phyloP scores from a whole-genome alignment of 2,113 vertebrate species.

The Lichenostomus cassidix region DNA sequence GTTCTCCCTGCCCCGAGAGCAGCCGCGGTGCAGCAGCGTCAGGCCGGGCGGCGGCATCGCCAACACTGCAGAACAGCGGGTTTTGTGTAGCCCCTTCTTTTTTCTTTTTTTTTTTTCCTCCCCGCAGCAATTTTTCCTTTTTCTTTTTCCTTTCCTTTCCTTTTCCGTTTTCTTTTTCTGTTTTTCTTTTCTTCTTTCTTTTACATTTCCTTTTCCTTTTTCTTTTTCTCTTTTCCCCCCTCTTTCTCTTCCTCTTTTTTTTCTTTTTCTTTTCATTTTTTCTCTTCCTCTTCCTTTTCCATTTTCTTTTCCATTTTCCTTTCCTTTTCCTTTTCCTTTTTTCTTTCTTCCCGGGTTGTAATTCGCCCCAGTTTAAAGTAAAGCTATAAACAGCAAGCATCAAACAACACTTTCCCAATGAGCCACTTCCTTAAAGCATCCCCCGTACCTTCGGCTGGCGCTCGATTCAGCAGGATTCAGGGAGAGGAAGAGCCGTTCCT shows the following conservation, averaged over 20 bases:
- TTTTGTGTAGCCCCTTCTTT: not conserved
- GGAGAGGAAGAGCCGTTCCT: not conserved
- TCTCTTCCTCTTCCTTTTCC: fast-evolving
- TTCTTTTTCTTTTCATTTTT: not conserved
- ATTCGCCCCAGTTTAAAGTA: not conserved
- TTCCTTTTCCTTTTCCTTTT: not conserved
- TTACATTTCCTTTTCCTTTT: not conserved
- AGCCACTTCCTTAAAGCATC: not conserved
- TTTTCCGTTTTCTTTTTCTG: fast-evolving
- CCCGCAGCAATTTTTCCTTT: not conserved
- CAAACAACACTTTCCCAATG: not conserved
- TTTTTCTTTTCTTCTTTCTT: too few relatives aligned
- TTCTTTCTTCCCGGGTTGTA: fast-evolving
- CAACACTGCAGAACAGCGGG: not conserved
- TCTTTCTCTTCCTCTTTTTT: fast-evolving
- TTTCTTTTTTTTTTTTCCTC: too few relatives aligned
- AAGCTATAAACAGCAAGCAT: not conserved
- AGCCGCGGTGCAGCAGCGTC: not conserved
- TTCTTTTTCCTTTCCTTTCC: too few relatives aligned
- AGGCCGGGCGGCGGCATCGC: not conserved
- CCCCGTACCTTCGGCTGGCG: not conserved
- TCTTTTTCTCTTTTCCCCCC: too few relatives aligned
- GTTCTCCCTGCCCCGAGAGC: not conserved
- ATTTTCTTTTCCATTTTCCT: too few relatives aligned
- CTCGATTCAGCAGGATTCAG: not conserved